These are phyloP conservation scores for Sinentomon sp. DNA, from an alignment of 2,888 invertebrate genomes.

Conservation along the genomic window DNA sequence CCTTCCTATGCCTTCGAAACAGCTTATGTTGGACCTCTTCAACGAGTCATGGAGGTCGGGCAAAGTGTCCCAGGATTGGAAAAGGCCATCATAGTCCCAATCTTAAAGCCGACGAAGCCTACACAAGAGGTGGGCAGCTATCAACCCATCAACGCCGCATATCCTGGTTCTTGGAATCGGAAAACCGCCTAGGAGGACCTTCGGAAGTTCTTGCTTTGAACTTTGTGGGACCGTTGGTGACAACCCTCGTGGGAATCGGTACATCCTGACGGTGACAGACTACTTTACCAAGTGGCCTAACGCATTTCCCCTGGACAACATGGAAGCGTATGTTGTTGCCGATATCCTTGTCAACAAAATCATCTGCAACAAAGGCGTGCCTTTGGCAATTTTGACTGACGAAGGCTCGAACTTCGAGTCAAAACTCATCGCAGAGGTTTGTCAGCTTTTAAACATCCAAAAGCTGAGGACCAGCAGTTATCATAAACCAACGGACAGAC, in stretches of 20 bases:
- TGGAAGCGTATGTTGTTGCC: conserved; percentile 6
- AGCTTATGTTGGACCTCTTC: no score
- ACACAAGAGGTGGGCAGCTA: no score
- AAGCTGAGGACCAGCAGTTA: conserved; percentile 12
- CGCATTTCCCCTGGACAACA: conserved; percentile 11
- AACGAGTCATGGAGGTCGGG: no score
- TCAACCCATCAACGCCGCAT: no score
- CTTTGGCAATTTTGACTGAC: conserved; percentile 9
- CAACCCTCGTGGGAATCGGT: conserved; percentile 5
- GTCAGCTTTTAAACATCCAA: no score
- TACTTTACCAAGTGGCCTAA: conserved; percentile 12
- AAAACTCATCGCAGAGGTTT: conserved; percentile 5
- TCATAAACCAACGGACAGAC: conserved; percentile 11
- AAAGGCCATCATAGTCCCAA: no score
- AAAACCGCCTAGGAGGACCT: no score
- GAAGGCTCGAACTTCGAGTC: conserved; percentile 11
- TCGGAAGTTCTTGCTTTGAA: conserved; percentile 9
- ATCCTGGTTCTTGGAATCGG: no score
- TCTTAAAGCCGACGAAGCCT: no score
- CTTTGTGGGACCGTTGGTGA: conserved; percentile 8
- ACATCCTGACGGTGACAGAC: conserved; percentile 11
- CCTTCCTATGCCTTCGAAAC: no score
- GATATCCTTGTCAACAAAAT: conserved; percentile 9
- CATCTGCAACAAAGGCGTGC: conserved; percentile 12
- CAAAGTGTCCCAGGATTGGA: no score